phyloP scores from a whole-genome alignment of 2,113 vertebrate species.

The Craseonycteris thonglongyai region DNA sequence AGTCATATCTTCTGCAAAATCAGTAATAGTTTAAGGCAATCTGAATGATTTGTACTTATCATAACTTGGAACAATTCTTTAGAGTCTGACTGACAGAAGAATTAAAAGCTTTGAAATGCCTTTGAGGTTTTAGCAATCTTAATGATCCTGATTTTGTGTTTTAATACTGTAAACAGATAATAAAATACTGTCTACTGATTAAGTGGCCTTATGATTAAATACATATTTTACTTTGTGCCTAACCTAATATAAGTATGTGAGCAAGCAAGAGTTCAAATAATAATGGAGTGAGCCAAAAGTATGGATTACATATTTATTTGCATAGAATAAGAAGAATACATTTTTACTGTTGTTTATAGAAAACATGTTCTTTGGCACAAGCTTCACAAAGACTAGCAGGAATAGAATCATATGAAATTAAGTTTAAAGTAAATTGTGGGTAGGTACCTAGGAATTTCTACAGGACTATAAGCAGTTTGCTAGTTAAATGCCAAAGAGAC shows the following conservation, averaged over 20 bases:
- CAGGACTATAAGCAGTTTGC: not conserved
- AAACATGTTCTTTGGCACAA: slow-evolving; percentile 72
- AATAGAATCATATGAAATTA: slow-evolving; percentile 24
- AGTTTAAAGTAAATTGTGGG: slow-evolving; percentile 11
- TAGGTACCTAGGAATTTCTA: slow-evolving; percentile 4
- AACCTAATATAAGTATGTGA: not conserved
- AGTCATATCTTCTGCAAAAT: slow-evolving; percentile 4
- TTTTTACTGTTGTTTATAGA: slow-evolving; percentile 49
- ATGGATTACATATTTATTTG: not conserved
- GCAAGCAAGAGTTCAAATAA: not conserved
- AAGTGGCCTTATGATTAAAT: not conserved
- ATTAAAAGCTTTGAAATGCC: slow-evolving; percentile 31
- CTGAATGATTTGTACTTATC: slow-evolving; percentile 14
- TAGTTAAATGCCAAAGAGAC: not conserved
- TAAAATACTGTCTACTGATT: not conserved
- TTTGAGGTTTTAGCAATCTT: not conserved
- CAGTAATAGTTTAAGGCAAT: slow-evolving; percentile 39
- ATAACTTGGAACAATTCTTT: slow-evolving; percentile 3
- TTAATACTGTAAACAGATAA: slow-evolving; percentile 27
- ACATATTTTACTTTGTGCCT: not conserved
- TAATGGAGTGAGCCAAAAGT: not conserved
- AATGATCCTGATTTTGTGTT: slow-evolving; percentile 32
- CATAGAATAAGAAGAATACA: slow-evolving; percentile 20
- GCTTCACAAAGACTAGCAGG: slow-evolving; percentile 1
- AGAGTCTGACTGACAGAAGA: not conserved